phyloP scores from a whole-genome alignment of 1,140 invertebrate species.

The Leucophenga varia region DNA sequence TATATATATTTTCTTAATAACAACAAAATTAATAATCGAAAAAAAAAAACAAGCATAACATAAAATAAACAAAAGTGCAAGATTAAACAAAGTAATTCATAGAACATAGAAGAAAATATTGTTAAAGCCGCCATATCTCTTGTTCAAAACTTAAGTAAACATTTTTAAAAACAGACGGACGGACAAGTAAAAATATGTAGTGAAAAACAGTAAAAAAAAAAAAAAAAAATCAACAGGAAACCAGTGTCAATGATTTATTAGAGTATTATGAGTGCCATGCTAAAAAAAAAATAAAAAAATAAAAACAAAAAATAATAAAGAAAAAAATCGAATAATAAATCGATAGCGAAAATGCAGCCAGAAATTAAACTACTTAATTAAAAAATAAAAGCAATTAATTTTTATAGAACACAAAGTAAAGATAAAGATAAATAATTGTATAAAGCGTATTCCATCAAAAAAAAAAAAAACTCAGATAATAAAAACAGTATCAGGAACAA shows the following conservation, averaged over 20 bases:
- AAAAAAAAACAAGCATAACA: background rate
- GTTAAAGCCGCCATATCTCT: background rate
- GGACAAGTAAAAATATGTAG: background rate
- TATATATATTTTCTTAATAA: background rate
- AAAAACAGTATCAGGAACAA: too few relatives aligned
- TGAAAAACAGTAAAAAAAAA: slow-evolving; percentile 7
- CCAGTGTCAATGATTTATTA: slow-evolving; percentile 5
- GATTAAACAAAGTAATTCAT: background rate
- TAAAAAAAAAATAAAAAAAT: slow-evolving; percentile 1
- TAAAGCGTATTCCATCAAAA: slow-evolving; percentile 2
- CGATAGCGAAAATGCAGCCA: background rate
- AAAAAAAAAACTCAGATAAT: too few relatives aligned
- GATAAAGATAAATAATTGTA: too few relatives aligned
- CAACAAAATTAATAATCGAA: background rate
- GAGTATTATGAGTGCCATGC: slow-evolving; percentile 35
- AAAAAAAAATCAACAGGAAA: slow-evolving; percentile 8
- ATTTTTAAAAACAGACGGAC: background rate
- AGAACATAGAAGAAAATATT: background rate
- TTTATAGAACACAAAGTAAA: background rate
- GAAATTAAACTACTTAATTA: slow-evolving; percentile 14
- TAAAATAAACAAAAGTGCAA: background rate
- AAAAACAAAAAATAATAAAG: background rate
- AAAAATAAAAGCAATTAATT: slow-evolving; percentile 6
- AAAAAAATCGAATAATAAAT: background rate
- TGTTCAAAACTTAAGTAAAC: background rate